phyloP scores from a whole-genome alignment of 2,113 vertebrate species.

The Pardalotus punctatus region DNA sequence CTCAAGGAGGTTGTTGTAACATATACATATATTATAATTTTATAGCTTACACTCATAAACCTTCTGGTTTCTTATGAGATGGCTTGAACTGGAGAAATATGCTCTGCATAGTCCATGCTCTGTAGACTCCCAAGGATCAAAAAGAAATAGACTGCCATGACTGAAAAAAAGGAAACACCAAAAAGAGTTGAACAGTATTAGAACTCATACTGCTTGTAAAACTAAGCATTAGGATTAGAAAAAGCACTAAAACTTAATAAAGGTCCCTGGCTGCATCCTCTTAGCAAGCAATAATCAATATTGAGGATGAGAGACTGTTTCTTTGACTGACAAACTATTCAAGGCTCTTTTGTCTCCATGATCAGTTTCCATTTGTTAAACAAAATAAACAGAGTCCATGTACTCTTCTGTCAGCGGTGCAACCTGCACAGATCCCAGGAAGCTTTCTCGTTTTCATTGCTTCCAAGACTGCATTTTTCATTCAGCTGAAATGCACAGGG shows the following conservation, averaged over 20 bases:
- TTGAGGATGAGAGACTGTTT: background rate
- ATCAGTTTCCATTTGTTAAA: background rate
- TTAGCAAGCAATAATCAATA: background rate
- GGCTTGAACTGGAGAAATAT: slow-evolving; percentile 42
- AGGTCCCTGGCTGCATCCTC: background rate
- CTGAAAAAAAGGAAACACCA: slow-evolving; percentile 35
- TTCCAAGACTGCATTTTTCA: background rate
- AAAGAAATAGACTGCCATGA: slow-evolving; percentile 36
- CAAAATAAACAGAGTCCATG: background rate
- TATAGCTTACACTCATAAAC: slow-evolving; percentile 26
- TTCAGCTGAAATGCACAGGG: background rate
- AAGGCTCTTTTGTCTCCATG: background rate
- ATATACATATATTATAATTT: background rate
- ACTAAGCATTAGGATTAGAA: background rate
- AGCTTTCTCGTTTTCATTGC: background rate
- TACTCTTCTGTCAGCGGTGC: background rate
- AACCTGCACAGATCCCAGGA: background rate
- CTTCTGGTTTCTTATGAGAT: slow-evolving; percentile 30
- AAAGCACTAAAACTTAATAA: background rate
- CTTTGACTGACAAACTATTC: background rate
- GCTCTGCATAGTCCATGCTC: slow-evolving; percentile 24
- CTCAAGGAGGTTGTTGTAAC: background rate
- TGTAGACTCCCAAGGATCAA: slow-evolving; percentile 47
- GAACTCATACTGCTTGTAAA: background rate
- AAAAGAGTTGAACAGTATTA: background rate